phyloP scores from a whole-genome alignment of 2,797 vertebrate species.

The Artibeus jamaicensis region DNA sequence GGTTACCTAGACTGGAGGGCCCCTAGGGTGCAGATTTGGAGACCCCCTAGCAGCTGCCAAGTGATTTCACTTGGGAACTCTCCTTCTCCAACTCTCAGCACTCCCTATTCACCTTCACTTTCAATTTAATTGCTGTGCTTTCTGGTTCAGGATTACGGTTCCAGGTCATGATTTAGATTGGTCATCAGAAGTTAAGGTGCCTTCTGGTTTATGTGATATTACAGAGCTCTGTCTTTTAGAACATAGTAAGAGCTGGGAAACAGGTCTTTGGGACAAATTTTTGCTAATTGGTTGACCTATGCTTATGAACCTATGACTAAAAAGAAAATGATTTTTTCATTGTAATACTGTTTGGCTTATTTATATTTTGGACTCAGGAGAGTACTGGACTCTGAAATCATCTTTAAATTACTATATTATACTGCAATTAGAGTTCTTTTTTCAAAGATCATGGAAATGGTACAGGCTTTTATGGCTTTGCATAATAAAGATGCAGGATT shows the following conservation, averaged over 20 bases:
- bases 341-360: too few species aligned
- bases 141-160: neutral
- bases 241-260: too few species aligned
- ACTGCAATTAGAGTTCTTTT: too few species aligned
- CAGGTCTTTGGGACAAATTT: too few species aligned
- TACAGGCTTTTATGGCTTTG: neutral
- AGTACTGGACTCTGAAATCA: too few species aligned
- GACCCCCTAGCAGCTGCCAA: neutral
- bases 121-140: neutral
- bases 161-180: neutral
- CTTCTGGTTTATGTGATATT: neutral
- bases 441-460: too few species aligned
- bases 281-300: too few species aligned
- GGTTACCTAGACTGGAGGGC: neutral
- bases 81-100: neutral
- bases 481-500: neutral
- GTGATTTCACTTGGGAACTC: neutral
- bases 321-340: neutral
- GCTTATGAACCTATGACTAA: too few species aligned
- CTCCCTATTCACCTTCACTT: neutral
- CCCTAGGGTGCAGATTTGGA: neutral
- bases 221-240: neutral
- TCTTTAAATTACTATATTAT: too few species aligned
- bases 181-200: neutral
- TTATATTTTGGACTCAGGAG: too few species aligned